Evolutionary conservation across 2,888 invertebrate species (phyloP), one percentile per base, ranked within the genome.

Genomic region (Epinotia bilunana): DNA sequence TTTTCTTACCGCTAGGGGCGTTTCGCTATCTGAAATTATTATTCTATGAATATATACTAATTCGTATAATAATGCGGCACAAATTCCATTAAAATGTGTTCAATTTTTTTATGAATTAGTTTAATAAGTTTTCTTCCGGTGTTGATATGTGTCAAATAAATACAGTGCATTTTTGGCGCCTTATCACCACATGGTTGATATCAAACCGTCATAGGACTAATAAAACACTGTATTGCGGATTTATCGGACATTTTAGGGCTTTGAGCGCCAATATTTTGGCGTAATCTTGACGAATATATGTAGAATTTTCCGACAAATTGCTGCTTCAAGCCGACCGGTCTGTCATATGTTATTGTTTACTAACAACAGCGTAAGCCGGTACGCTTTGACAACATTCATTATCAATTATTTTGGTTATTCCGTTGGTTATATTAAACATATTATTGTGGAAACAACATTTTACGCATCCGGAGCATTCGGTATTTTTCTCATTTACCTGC

Each of bases 301-400:
- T 69, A 72, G 79, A 80, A 83, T 83, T 81, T 78, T 70, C 80
- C 67, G 77, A 79, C 78, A 80, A 73, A 80, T 82, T 78, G 80
- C 78, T 55, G 77, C 76, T 64, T 62, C 69, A 73, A 77, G 79
- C 80, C 83, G 84, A 83, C 79, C 68, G 74, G 63, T 78, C 78
- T 81, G 87, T 88, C 93, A 93, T 92, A 89, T 93, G 93, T 89
- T 91, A 89, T 91, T 94, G 93, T 94, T 94, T 94, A 93, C 93
- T 90, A 93, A 93, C 93, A 93, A 87, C 80, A 81, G 81, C 79
- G 82, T 76, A 81, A 79, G 90, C 93, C 92, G 93, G 92, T 87
- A 86, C 79, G 83, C 84, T 80, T 68, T 79, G 73, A 79, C 79
- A 83, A 72, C 72, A 76, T 77, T 78, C 78, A 79, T 78, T 81